These are phyloP conservation scores for Sminthopsis crassicaudata DNA, from an alignment of 2,113 vertebrate species.

Conservation along the genomic window DNA sequence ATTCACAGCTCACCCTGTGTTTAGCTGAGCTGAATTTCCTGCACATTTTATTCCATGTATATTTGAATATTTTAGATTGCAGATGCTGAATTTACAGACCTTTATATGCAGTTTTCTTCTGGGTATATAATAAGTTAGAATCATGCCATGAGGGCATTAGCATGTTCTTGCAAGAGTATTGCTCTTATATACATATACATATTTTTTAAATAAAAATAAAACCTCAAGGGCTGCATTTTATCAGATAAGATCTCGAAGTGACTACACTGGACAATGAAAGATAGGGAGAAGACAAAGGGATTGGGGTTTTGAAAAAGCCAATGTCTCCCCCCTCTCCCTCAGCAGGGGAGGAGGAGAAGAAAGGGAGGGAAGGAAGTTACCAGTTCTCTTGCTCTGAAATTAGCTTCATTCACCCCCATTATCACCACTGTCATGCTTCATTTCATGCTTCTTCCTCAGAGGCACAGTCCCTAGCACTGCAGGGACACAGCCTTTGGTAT, in stretches of 20 bases:
- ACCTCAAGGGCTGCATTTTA: conserved; percentile 70
- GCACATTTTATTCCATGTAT: conserved; percentile 73
- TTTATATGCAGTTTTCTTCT: conserved; percentile 80
- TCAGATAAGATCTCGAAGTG: conserved; percentile 46
- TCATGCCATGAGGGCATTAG: conserved; percentile 78
- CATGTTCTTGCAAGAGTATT: conserved; percentile 70
- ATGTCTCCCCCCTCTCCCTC: conserved; percentile 4
- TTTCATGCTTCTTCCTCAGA: conserved; percentile 72
- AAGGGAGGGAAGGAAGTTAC: conserved; percentile 70
- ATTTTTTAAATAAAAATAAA: conserved; percentile 66
- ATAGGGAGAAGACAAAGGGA: conserved; percentile 62
- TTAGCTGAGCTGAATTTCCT: conserved; percentile 74
- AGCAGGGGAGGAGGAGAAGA: conserved; percentile 12
- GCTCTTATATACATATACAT: conserved; percentile 52
- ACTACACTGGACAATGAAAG: conserved; percentile 71
- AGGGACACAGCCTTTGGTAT: conserved; percentile 56
- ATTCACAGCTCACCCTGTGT: conserved; percentile 67
- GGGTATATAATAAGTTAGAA: conserved; percentile 81
- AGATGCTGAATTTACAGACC: conserved; percentile 79
- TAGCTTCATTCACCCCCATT: conserved; percentile 75
- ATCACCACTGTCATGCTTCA: conserved; percentile 62
- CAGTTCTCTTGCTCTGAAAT: conserved; percentile 74
- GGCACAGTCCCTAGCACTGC: conserved; percentile 41
- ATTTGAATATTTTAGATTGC: conserved; percentile 79
- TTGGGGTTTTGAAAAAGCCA: conserved; percentile 49